These are phyloP conservation scores for Drosophila imparisetae DNA, from an alignment of 2,888 invertebrate species.

Conservation along the genomic window DNA sequence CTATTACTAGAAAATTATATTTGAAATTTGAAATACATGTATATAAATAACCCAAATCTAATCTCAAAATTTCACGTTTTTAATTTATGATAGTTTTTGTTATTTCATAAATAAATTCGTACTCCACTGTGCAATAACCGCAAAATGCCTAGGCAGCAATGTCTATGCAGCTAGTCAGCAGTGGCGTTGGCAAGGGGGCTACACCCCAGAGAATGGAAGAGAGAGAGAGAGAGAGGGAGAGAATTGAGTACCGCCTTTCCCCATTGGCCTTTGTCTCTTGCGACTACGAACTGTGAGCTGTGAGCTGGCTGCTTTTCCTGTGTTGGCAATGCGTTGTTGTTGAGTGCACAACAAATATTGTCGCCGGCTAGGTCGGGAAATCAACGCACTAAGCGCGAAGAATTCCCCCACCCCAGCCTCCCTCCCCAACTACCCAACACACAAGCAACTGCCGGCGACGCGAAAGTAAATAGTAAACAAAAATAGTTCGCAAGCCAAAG, in stretches of 20 bases:
- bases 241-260: conserved; percentile 42
- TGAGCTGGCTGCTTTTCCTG: conserved; percentile 20
- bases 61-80: not conserved
- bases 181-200: not conserved
- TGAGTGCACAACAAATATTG: conserved; percentile 81
- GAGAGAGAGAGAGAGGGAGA: not conserved
- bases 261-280: conserved; percentile 72
- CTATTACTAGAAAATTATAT: not conserved
- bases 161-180: conserved; percentile 10
- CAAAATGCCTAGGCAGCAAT: conserved; percentile 57
- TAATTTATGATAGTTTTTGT: not conserved
- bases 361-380: conserved; percentile 83
- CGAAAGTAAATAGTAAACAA: conserved; percentile 77
- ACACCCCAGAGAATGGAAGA: not conserved
- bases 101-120: not conserved
- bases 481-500: conserved; percentile 74
- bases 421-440: not conserved
- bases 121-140: conserved; percentile 50
- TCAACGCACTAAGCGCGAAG: conserved; percentile 65
- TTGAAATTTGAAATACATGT: not conserved
- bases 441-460: conserved; percentile 44
- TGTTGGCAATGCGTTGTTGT: conserved; percentile 53
- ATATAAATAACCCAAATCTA: not conserved
- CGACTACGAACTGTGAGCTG: conserved; percentile 3
- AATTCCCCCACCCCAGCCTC: conserved; percentile 12